phyloP scores from a whole-genome alignment of 2,797 vertebrate genomes.

The Moxostoma hubbsi region DNA sequence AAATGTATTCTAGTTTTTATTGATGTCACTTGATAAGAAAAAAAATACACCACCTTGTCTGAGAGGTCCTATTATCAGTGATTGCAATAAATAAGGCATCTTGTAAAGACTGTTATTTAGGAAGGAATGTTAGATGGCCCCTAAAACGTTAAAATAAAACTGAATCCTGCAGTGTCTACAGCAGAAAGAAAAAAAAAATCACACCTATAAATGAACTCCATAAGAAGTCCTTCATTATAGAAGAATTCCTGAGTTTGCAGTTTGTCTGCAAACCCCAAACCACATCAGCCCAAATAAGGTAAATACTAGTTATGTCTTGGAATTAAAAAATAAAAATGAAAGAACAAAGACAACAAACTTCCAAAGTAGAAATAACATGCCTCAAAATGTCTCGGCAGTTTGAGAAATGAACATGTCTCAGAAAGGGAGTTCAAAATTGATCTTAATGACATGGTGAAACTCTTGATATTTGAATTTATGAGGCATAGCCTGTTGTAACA shows the following conservation, averaged over 20 bases:
- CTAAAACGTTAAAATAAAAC: constrained; percentile 33
- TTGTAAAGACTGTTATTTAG: constrained; percentile 3
- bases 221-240: constrained; percentile 35
- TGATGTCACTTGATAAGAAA: background rate
- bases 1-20: background rate
- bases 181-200: background rate
- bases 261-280: constrained; percentile 40
- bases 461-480: constrained; percentile 27
- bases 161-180: constrained; percentile 32
- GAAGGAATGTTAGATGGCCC: constrained; percentile 25
- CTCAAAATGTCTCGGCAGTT: constrained; percentile 3
- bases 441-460: constrained; percentile 30
- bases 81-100: constrained; percentile 5
- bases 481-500: constrained; percentile 11
- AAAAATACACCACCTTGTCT: no score
- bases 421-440: constrained; percentile 9
- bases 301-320: constrained; percentile 17
- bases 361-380: constrained; percentile 29
- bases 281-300: constrained; percentile 16
- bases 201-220: constrained; percentile 10
- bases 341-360: constrained; percentile 7
- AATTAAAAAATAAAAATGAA: constrained; percentile 12
- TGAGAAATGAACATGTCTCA: constrained; percentile 30
- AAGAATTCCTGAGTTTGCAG: constrained; percentile 42
- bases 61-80: background rate